Base-by-base conservation (phyloP, 2,113 vertebrate species). In the Odocoileus hemionus region DNA sequence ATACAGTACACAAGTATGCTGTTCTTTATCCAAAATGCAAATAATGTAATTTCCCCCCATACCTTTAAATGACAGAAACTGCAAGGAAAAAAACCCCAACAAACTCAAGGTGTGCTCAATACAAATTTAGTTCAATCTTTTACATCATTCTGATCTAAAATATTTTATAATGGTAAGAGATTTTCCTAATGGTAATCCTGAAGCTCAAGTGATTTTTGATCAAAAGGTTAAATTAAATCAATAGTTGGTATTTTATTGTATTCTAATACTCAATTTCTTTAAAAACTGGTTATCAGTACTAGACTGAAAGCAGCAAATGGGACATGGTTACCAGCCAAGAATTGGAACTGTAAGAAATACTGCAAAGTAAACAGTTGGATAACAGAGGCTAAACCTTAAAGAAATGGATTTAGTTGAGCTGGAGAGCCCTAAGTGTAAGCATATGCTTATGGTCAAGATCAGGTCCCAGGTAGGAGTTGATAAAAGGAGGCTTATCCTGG, bases 1-100 rank as follows among this genome's bases (percentile, higher is more conserved):
- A 79, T 50, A 82, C 0, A 92, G 47, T 3, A 43, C 25, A 33
- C 1, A 64, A 90, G 21, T 78, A 70, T 60, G 52, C 50, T 86
- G 7, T 25, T 80, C 83, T 87, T 91, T 67, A 26, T 17, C 33
- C 4, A 95, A 96, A 87, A 93, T 30, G 93, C 90, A 95, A 95
- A 89, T n/a, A 93, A 45, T 19, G 11, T 3, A 78, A 50, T 89
- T 82, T 25, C 4, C 21, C 25, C 25, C 14, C 54, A 19, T 1
- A 86, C n/a, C 45, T 95, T 86, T 64, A 85, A 55, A 58, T 67
- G 16, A 94, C 17, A 85, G 47, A 83, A 94, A 64, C 6, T 11
- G 4, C 11, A 86, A 87, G 25, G 19, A 52, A 92, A 55, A 45
- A 80, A 19, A 3, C 1, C 17, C 13, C 55, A 93, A 82, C 10